A percentile compares a stretch with the other conserved stretches of the same genome.
Conservation (phyloP, 2,113 vertebrate genomes). For the Dipodomys stephensi region DNA sequence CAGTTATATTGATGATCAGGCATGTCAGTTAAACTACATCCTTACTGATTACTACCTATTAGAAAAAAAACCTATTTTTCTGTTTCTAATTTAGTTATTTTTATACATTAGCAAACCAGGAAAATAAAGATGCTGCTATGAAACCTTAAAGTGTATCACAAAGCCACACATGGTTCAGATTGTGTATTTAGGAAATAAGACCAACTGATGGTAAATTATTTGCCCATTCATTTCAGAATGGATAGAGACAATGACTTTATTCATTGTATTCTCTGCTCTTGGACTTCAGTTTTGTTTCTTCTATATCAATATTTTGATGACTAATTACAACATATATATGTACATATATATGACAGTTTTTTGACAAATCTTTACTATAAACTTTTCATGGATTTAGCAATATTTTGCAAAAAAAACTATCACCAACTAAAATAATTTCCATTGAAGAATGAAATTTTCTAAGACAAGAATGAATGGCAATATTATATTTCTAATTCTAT, state of each 20-base stretch:
- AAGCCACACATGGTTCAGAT: too few relatives aligned
- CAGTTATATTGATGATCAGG: background rate
- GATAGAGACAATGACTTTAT: background rate
- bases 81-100: background rate
- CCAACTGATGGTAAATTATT: too few relatives aligned
- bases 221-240: too few relatives aligned
- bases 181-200: too few relatives aligned
- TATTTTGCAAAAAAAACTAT: conserved; percentile 14
- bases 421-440: background rate
- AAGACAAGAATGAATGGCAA: background rate
- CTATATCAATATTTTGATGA: too few relatives aligned
- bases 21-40: background rate
- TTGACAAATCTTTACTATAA: background rate
- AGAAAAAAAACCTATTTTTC: background rate
- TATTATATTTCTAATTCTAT: background rate
- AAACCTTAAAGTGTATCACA: background rate
- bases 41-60: background rate
- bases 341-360: background rate
- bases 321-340: too few relatives aligned
- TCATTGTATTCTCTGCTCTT: too few relatives aligned
- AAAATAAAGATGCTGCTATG: background rate
- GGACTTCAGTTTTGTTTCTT: too few relatives aligned
- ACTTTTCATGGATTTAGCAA: background rate
- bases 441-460: background rate
- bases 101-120: background rate